These are phyloP conservation scores for Lacerta agilis DNA, from an alignment of 2,797 vertebrate genomes.

Conservation along the genomic window DNA sequence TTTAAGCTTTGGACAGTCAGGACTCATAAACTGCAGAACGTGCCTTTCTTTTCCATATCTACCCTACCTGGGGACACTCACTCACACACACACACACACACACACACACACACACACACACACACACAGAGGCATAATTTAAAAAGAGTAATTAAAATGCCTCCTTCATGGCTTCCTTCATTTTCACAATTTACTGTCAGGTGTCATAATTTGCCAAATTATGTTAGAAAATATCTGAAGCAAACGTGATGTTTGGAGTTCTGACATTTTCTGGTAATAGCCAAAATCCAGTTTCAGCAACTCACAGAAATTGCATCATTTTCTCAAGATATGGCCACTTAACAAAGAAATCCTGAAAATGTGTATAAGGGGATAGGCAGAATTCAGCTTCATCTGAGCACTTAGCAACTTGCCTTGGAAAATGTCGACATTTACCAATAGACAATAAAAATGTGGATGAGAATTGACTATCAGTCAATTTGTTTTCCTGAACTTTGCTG, in stretches of 20 bases:
- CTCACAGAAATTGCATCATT: background rate
- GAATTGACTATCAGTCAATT: background rate
- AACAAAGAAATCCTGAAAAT: background rate
- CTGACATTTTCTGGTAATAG: slow-evolving; percentile 2
- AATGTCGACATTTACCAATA: background rate
- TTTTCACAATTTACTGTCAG: background rate
- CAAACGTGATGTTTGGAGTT: background rate
- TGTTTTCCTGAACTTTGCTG: background rate
- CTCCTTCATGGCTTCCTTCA: too few species aligned
- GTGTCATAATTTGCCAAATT: background rate
- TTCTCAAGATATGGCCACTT: background rate
- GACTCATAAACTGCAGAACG: background rate
- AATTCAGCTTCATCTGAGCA: background rate
- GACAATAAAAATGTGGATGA: background rate
- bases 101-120: too few species aligned
- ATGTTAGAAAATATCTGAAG: background rate
- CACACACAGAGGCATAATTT: background rate
- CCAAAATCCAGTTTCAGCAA: background rate
- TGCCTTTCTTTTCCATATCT: background rate
- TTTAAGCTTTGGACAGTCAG: background rate
- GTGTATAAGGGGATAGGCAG: background rate
- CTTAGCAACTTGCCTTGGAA: background rate
- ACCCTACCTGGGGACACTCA: background rate
- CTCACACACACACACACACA: too few species aligned
- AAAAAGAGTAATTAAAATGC: background rate